These are phyloP conservation scores for Drosophila phalerata DNA, from an alignment of 2,888 invertebrate genomes.

Conservation along the genomic window DNA sequence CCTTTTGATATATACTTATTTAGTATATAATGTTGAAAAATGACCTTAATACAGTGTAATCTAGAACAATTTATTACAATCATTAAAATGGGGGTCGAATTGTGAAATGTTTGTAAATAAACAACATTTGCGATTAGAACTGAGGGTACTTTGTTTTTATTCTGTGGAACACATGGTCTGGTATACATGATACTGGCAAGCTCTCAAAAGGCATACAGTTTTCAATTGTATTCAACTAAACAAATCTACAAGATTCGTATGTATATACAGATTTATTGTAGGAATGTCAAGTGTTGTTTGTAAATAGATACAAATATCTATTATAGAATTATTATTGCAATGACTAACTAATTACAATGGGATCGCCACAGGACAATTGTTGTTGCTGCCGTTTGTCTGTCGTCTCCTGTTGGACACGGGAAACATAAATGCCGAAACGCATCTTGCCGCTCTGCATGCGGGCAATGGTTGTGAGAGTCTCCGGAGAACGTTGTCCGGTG, in stretches of 20 bases:
- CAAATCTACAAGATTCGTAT: not conserved
- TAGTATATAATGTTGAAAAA: not conserved
- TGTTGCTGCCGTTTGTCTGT: constrained; percentile 16
- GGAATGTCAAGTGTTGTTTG: constrained; percentile 6
- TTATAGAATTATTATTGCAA: not conserved
- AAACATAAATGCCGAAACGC: constrained; percentile 93
- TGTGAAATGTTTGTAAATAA: constrained; percentile 3
- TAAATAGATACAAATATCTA: not conserved
- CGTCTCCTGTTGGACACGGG: constrained; percentile 52
- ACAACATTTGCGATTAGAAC: constrained; percentile 1
- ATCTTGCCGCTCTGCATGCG: constrained; percentile 91
- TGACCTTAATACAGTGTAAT: not conserved
- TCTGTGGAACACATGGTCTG: not conserved
- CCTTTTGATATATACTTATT: not conserved
- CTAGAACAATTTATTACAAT: not conserved
- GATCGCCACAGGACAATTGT: constrained; percentile 57
- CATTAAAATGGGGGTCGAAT: not conserved
- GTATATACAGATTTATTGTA: not conserved
- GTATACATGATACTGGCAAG: constrained; percentile 10
- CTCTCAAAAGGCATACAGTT: not conserved
- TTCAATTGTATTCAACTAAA: not conserved
- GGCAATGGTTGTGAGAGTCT: constrained; percentile 92
- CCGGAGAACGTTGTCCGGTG: constrained; percentile 92
- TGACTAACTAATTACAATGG: constrained; percentile 18
- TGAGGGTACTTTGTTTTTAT: not conserved